Conservation (phyloP, 2,888 invertebrate genomes). For the Incurvaria masculella region DNA sequence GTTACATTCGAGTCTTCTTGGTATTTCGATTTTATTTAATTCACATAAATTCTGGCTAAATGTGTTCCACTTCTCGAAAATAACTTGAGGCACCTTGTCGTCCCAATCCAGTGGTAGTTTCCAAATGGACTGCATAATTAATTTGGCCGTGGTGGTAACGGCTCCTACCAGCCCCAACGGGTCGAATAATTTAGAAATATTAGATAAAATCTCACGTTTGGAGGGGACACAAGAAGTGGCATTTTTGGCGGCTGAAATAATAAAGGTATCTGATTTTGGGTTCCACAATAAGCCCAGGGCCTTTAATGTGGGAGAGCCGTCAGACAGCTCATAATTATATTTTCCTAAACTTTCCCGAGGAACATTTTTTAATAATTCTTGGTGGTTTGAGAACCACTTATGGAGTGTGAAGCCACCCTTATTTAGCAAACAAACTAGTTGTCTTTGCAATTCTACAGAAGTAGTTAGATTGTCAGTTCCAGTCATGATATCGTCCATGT, state of each 20-base stretch:
- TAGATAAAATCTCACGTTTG: background rate
- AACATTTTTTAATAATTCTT: background rate
- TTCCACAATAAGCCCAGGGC: background rate
- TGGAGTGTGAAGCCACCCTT: slow-evolving; percentile 22
- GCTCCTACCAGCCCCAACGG: background rate
- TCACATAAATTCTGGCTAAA: background rate
- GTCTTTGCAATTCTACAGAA: slow-evolving; percentile 13
- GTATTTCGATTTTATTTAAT: background rate
- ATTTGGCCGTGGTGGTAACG: background rate
- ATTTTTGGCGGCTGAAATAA: background rate
- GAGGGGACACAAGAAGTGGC: background rate
- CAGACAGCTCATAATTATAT: background rate
- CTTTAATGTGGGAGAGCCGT: background rate
- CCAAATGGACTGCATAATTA: background rate
- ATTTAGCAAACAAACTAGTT: slow-evolving; percentile 16
- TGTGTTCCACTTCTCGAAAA: background rate
- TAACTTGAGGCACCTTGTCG: background rate
- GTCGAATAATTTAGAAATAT: background rate
- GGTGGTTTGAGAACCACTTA: slow-evolving; percentile 16
- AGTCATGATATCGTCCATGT: slow-evolving; percentile 19
- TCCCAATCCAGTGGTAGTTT: background rate
- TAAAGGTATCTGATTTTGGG: background rate
- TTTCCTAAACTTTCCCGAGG: background rate
- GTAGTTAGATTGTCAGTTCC: slow-evolving; percentile 17
- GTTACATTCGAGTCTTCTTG: background rate